Base-by-base conservation (phyloP, 2,888 invertebrate species). In the Sarcophaga caerulescens region DNA sequence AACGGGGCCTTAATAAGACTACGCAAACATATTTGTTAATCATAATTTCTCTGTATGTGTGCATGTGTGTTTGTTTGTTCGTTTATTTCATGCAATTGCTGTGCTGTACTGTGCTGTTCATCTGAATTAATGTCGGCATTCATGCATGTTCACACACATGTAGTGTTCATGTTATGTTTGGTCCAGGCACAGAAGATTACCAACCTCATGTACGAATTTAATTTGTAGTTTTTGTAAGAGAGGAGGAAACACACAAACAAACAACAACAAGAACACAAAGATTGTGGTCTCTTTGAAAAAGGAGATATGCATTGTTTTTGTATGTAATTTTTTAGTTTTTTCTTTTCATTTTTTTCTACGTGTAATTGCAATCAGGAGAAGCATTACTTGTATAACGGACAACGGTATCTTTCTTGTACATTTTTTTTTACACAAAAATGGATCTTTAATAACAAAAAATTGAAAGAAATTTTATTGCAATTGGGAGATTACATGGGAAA, bases 61-160 rank as follows among this genome's bases (percentile, higher is more conserved):
- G 3, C 14, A 1, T 47, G 17, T 14, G 17, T 52, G 12, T 52
- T 14, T 17, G 11, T 47, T 47, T 2, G 4, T 47, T 47, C 1
- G 1, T 47, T 47, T 10, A 6, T 3, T 47, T 14, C 11, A 14
- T 47, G 52, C 17, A 52, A 52, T 52, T 52, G 17, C 12, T 52
- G 17, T 52, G 14, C 47, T 47, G 47, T 47, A 0, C 6, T 35
- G 35, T 25, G 62, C 44, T 84, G 83, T 69, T 84, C 63, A 78
- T 62, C 73, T 79, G 79, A 69, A 84, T 84, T 45, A 79, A 47
- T 70, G 84, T 70, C 70, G 70, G 76, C 82, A 77, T 82, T 21
- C 66, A 77, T 77, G 59, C 66, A 73, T 77, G 60, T 82, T 82
- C 57, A 62, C 62, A 69, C 68, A 60, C 25, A 25, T 65, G 47